Percentiles rank a stretch among this genome's conserved stretches.
phyloP scores from a whole-genome alignment of 1,140 invertebrate genomes.

The Lutraria rhynchaena region DNA sequence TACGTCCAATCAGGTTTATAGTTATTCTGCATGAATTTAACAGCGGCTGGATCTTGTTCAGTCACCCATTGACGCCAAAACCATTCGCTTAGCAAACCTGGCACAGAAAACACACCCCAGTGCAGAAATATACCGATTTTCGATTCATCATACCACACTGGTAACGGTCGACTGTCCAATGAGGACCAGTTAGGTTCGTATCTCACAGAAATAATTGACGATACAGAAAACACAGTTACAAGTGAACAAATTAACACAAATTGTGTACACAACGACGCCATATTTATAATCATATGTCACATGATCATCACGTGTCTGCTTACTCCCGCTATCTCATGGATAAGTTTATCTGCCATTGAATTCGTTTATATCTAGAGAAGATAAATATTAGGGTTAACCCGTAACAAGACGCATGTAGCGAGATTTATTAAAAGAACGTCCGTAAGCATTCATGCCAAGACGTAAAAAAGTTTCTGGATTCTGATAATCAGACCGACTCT shows the following conservation, averaged over 20 bases:
- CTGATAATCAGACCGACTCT: too few species aligned
- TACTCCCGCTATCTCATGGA: too few species aligned
- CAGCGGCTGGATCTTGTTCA: constrained; percentile 13
- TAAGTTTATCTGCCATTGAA: too few species aligned
- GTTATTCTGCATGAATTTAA: constrained; percentile 74
- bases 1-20: constrained; percentile 73
- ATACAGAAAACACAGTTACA: background rate
- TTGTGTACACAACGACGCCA: too few species aligned
- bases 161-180: constrained; percentile 76
- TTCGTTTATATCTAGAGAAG: too few species aligned
- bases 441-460: too few species aligned
- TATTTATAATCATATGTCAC: too few species aligned
- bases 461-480: too few species aligned
- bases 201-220: background rate
- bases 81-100: constrained; percentile 70
- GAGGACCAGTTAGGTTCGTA: constrained; percentile 75
- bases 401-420: too few species aligned
- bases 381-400: too few species aligned
- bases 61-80: constrained; percentile 74
- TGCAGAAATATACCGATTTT: constrained; percentile 82
- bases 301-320: too few species aligned
- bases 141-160: constrained; percentile 79
- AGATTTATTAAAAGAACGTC: too few species aligned
- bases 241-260: background rate
- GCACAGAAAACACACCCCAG: constrained; percentile 80